Evolutionary conservation across 2,113 vertebrate genomes (phyloP).

Genomic region (Poicephalus meyeri): DNA sequence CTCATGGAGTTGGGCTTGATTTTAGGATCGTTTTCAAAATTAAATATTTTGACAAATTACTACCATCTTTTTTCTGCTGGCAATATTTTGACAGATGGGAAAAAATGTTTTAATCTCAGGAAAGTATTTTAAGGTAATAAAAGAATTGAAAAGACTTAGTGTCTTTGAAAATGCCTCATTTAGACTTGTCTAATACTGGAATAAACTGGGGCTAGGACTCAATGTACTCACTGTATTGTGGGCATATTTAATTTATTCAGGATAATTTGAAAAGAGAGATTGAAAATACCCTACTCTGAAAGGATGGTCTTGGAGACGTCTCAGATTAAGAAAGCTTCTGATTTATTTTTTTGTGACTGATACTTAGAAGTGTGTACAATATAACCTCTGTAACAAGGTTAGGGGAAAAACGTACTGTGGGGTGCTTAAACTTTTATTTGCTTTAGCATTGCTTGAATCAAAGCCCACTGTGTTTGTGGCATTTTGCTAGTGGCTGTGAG

Average conservation of each 20-base stretch:
- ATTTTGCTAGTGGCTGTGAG: neutral
- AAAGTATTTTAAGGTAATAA: conserved; percentile 67
- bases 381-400: neutral
- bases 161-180: conserved; percentile 35
- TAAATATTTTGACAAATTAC: conserved; percentile 81
- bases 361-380: neutral
- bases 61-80: conserved; percentile 73
- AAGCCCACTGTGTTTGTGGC: neutral
- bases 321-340: neutral
- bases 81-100: conserved; percentile 79
- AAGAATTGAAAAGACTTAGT: conserved; percentile 39
- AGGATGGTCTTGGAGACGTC: neutral
- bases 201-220: neutral
- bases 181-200: neutral
- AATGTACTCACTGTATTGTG: neutral
- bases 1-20: conserved; percentile 69
- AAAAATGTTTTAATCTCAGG: conserved; percentile 72
- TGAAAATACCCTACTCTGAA: neutral
- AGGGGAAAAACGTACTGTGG: neutral
- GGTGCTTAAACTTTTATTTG: neutral
- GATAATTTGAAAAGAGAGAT: conserved; percentile 13
- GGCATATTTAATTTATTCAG: neutral
- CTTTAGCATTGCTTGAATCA: neutral
- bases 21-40: conserved; percentile 67
- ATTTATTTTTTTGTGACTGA: neutral